These are phyloP conservation scores for Oophaga sylvatica DNA, from an alignment of 2,797 vertebrate species.

Conservation along the genomic window DNA sequence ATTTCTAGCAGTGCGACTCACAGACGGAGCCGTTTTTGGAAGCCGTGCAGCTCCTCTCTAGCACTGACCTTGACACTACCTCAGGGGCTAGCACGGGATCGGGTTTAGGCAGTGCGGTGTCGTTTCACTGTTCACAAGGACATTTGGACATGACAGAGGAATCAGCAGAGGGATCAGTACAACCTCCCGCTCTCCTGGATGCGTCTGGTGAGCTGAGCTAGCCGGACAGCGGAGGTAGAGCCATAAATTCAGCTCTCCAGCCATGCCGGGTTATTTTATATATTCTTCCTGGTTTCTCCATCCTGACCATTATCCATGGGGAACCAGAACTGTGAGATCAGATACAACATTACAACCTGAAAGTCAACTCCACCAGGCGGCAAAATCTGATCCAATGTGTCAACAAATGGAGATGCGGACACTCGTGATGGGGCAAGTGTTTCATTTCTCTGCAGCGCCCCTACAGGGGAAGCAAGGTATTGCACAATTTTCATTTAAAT, in stretches of 20 bases:
- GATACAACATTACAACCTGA: not conserved
- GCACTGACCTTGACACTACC: slow-evolving; percentile 48
- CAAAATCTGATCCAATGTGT: too few relatives aligned
- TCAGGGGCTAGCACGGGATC: slow-evolving; percentile 52
- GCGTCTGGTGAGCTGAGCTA: not conserved
- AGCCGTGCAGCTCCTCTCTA: slow-evolving; percentile 10
- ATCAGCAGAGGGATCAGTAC: not conserved
- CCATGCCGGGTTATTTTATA: slow-evolving; percentile 20
- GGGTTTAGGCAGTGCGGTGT: slow-evolving; percentile 43
- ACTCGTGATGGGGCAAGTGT: too few relatives aligned
- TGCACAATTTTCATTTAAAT: too few relatives aligned
- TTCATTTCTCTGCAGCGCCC: too few relatives aligned
- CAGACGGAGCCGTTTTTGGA: slow-evolving; percentile 23
- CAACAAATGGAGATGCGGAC: too few relatives aligned
- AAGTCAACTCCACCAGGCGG: not conserved
- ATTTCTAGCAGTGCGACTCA: slow-evolving; percentile 27
- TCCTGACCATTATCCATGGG: slow-evolving; percentile 7
- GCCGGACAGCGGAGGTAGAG: not conserved
- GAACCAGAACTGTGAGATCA: not conserved
- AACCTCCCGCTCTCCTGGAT: not conserved
- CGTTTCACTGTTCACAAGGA: slow-evolving; percentile 51
- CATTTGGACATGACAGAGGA: slow-evolving; percentile 7
- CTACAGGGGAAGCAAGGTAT: too few relatives aligned
- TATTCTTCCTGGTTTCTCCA: not conserved
- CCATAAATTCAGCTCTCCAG: not conserved